A percentile compares a stretch with the other conserved stretches of the same genome.
phyloP scores from a whole-genome alignment of 1,140 invertebrate genomes.

The Lamellibrachia luymesi region DNA sequence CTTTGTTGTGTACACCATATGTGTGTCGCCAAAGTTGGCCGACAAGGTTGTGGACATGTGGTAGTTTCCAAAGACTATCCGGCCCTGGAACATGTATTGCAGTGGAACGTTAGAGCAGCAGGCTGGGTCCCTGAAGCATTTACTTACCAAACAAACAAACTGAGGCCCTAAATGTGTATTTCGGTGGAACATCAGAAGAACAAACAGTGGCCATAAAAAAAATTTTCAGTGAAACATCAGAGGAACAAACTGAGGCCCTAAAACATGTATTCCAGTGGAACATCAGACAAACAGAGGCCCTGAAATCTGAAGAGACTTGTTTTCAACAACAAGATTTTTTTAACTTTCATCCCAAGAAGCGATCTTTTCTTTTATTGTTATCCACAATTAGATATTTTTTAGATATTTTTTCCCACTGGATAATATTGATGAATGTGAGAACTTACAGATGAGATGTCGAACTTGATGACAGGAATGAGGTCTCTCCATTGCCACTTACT shows the following conservation, averaged over 20 bases:
- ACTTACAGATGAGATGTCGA: constrained; percentile 81
- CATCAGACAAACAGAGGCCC: neutral
- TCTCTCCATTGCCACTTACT: constrained; percentile 78
- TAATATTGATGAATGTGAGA: neutral
- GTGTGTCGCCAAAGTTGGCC: constrained; percentile 89
- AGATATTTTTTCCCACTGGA: too few relatives aligned
- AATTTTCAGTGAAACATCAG: neutral
- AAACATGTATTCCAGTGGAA: neutral
- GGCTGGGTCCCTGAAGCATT: too few relatives aligned
- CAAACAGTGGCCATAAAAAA: neutral
- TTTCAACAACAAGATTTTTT: neutral
- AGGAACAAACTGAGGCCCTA: neutral
- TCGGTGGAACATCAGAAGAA: too few relatives aligned
- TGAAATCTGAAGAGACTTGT: neutral
- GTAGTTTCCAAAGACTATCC: constrained; percentile 94
- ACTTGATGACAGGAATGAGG: constrained; percentile 93
- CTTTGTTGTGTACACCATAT: constrained; percentile 93
- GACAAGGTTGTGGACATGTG: constrained; percentile 89
- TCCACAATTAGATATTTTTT: too few relatives aligned
- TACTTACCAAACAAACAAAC: too few relatives aligned
- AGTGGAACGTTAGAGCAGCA: neutral
- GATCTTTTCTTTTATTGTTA: too few relatives aligned
- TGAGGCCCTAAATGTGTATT: too few relatives aligned
- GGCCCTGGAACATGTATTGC: constrained; percentile 64
- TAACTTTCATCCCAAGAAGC: neutral